Percentiles rank a stretch among this genome's conserved stretches.
Conservation (phyloP, 2,113 vertebrate genomes). For the Nannospalax galili region DNA sequence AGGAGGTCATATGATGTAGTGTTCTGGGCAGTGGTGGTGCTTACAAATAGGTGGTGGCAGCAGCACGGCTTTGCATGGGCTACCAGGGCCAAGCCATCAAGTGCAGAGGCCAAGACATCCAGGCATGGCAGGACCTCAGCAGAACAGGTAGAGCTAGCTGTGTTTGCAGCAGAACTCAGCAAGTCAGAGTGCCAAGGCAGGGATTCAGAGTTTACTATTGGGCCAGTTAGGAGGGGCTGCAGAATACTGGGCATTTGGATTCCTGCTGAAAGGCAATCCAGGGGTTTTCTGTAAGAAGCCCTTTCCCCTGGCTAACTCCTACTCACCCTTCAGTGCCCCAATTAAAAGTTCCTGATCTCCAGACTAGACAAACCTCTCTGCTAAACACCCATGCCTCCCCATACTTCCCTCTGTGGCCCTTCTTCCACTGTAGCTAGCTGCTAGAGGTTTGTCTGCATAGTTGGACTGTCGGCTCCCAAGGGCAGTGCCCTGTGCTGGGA, state of each 20-base stretch:
- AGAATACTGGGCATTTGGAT: background rate
- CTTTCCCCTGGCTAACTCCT: background rate
- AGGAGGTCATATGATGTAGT: background rate
- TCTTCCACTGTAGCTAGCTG: background rate
- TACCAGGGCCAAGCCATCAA: background rate
- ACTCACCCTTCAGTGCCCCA: background rate
- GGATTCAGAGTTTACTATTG: background rate
- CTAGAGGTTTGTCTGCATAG: background rate
- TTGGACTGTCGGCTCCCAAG: background rate
- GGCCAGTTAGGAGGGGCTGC: background rate
- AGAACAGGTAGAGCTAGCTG: background rate
- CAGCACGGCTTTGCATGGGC: background rate
- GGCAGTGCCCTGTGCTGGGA: too few species aligned
- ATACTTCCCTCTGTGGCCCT: background rate
- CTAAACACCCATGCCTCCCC: background rate
- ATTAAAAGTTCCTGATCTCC: background rate
- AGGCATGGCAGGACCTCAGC: too few species aligned
- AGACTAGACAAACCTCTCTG: background rate
- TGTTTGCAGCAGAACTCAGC: background rate
- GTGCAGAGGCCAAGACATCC: background rate
- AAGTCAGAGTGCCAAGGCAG: background rate
- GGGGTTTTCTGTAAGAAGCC: background rate
- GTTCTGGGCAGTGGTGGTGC: background rate
- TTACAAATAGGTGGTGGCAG: background rate
- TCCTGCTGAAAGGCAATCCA: background rate